These are phyloP conservation scores for Podotricha telesiphe DNA, from an alignment of 2,888 invertebrate species.

Conservation along the genomic window DNA sequence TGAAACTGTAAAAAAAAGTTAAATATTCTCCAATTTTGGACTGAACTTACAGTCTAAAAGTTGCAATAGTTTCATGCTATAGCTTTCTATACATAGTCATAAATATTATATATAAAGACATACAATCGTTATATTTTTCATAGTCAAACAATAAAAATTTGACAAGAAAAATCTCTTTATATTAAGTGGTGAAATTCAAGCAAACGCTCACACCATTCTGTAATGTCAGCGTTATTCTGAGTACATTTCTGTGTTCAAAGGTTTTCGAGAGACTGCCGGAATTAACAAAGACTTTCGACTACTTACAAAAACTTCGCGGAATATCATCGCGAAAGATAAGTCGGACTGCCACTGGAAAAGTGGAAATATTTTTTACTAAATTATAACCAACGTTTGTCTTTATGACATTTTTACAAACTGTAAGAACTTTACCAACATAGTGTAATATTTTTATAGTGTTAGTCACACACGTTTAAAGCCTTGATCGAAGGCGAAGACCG, in stretches of 20 bases:
- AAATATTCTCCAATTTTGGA: too few species aligned
- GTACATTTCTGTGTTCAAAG: conserved; percentile 41
- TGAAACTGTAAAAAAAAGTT: too few species aligned
- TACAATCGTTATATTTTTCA: conserved; percentile 13
- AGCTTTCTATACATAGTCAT: neutral
- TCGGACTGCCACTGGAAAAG: neutral
- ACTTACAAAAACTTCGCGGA: conserved; percentile 40
- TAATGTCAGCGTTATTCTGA: conserved; percentile 41
- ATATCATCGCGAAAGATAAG: conserved; percentile 24
- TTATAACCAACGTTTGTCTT: neutral
- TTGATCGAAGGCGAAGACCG: too few species aligned
- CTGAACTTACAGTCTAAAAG: too few species aligned
- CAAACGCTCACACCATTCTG: conserved; percentile 30
- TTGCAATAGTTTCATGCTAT: too few species aligned
- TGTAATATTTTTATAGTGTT: too few species aligned
- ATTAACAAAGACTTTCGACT: conserved; percentile 42
- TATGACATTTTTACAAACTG: neutral
- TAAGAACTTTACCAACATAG: neutral
- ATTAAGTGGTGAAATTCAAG: conserved; percentile 36
- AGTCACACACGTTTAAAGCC: too few species aligned
- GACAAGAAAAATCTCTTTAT: conserved; percentile 31
- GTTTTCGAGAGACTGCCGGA: conserved; percentile 36
- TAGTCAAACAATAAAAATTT: conserved; percentile 13
- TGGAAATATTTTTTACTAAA: neutral
- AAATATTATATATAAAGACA: neutral